Conservation (phyloP, 1,140 invertebrate genomes). For the Pteromalus puparum region DNA sequence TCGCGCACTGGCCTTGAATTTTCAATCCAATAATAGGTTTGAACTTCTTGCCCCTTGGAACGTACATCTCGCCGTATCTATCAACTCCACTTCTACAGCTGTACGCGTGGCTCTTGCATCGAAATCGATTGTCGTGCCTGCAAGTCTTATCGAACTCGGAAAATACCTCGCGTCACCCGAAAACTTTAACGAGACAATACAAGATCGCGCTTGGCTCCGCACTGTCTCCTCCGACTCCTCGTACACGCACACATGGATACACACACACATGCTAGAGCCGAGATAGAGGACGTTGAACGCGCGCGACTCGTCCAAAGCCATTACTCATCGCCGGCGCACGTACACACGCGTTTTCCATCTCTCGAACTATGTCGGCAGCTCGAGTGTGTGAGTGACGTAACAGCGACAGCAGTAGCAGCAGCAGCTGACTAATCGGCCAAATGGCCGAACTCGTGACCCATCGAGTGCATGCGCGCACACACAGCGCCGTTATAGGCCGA, state of each 20-base stretch:
- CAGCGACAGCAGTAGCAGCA: conserved; percentile 44
- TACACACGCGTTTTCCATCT: conserved; percentile 19
- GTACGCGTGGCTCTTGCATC: too few relatives aligned
- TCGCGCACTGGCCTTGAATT: background rate
- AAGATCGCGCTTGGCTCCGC: conserved; percentile 40
- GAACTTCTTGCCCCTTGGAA: background rate
- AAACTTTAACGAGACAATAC: conserved; percentile 48
- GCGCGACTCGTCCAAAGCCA: background rate
- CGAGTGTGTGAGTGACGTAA: conserved; percentile 39
- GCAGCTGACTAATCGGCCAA: conserved; percentile 29
- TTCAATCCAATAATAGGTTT: background rate
- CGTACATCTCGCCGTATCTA: too few relatives aligned
- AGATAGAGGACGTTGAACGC: conserved; percentile 42
- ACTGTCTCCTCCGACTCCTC: background rate
- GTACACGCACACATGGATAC: background rate
- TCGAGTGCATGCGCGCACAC: background rate
- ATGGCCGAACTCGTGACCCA: conserved; percentile 28
- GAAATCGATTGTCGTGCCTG: too few relatives aligned
- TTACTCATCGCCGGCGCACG: conserved; percentile 13
- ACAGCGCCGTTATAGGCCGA: conserved; percentile 11
- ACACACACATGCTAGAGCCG: conserved; percentile 43
- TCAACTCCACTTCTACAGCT: too few relatives aligned
- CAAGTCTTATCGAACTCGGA: too few relatives aligned
- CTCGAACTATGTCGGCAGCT: conserved; percentile 27
- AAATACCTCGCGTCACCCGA: background rate